These are phyloP conservation scores for Garra rufa DNA, from an alignment of 2,113 vertebrate genomes.

Conservation along the genomic window DNA sequence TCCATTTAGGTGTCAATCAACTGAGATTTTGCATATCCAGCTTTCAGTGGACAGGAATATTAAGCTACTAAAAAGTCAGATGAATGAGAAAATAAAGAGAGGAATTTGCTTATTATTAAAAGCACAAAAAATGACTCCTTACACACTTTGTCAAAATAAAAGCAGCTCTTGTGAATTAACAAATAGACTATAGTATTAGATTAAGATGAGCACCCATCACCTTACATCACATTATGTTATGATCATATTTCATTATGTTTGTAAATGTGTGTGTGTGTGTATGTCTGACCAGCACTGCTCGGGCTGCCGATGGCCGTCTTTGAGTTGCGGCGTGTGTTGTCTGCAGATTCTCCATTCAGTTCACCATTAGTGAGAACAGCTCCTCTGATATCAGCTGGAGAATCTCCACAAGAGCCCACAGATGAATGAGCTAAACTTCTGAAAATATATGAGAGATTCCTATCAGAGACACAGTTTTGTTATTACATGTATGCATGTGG, in stretches of 20 bases:
- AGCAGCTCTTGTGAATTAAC: background rate
- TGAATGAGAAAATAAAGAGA: background rate
- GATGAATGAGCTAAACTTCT: slow-evolving; percentile 78
- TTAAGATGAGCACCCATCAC: background rate
- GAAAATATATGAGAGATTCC: slow-evolving; percentile 19
- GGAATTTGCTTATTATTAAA: background rate
- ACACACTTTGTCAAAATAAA: background rate
- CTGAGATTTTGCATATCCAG: background rate
- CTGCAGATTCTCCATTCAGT: slow-evolving; percentile 72
- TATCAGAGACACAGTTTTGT: background rate
- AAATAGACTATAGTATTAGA: background rate
- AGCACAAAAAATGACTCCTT: too few relatives aligned
- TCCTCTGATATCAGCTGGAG: slow-evolving; percentile 63
- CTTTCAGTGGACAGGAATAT: background rate
- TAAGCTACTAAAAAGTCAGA: background rate
- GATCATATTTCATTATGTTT: background rate
- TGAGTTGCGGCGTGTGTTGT: slow-evolving; percentile 67
- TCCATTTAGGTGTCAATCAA: background rate
- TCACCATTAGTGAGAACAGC: slow-evolving; percentile 68
- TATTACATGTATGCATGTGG: background rate
- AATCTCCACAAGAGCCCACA: slow-evolving; percentile 69
- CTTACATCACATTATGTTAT: background rate
- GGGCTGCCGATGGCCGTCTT: slow-evolving; percentile 68
- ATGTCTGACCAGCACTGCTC: slow-evolving; percentile 64
- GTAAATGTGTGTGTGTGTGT: slow-evolving; percentile 11